Conservation (phyloP, 2,888 invertebrate genomes). For the Siphlonurus alternatus region DNA sequence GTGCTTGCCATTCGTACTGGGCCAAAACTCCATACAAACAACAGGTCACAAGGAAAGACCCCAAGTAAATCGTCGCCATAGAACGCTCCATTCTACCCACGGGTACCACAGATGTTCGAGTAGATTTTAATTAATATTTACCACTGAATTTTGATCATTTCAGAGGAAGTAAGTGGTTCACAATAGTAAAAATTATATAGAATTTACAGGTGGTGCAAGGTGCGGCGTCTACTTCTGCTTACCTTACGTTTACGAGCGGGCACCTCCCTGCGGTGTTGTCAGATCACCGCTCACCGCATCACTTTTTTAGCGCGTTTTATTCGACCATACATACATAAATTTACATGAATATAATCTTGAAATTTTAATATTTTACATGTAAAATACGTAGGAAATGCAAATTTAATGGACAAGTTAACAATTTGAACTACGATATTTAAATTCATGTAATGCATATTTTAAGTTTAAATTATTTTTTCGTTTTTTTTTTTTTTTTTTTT, state of each 20-base stretch:
- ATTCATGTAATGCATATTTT: too few species aligned
- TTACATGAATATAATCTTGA: too few species aligned
- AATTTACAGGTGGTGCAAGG: not conserved
- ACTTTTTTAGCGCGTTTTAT: not conserved
- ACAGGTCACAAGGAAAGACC: not conserved
- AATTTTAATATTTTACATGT: not conserved
- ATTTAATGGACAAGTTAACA: too few species aligned
- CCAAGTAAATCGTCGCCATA: not conserved
- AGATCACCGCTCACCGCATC: not conserved
- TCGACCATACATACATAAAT: not conserved
- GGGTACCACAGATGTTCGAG: not conserved
- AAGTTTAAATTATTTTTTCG: too few species aligned
- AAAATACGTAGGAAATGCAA: too few species aligned
- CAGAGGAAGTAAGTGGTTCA: not conserved
- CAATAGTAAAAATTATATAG: not conserved
- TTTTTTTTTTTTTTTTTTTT: too few species aligned
- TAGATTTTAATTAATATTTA: not conserved
- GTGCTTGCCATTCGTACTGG: constrained; percentile 82
- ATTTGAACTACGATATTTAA: too few species aligned
- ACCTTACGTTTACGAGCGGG: not conserved
- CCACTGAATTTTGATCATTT: not conserved
- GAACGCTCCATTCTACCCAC: not conserved
- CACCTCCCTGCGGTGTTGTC: not conserved
- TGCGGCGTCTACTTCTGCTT: not conserved
- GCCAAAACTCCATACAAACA: constrained; percentile 42